These are phyloP conservation scores for Amazona finschi DNA, from an alignment of 2,797 vertebrate genomes.

Conservation along the genomic window DNA sequence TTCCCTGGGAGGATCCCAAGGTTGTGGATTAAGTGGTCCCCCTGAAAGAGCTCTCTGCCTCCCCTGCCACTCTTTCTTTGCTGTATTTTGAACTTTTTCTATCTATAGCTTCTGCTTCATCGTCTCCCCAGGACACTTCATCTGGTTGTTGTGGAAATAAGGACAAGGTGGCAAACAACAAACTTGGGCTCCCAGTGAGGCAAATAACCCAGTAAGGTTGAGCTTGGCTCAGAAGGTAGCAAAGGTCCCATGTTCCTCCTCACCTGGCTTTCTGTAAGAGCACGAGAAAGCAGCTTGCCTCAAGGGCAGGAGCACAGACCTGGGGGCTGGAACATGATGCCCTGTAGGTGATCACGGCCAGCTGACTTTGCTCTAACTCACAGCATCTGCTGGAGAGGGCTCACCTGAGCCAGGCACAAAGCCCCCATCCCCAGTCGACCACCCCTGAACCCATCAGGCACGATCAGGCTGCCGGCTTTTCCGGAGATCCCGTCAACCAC, in stretches of 20 bases:
- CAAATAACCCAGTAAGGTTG: not conserved
- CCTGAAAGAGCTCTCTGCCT: not conserved
- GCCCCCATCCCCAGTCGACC: not conserved
- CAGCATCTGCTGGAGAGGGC: not conserved
- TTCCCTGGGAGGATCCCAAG: not conserved
- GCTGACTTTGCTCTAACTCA: not conserved
- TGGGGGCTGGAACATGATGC: not conserved
- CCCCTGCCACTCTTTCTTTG: not conserved
- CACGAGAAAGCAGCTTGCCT: not conserved
- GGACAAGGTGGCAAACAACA: not conserved
- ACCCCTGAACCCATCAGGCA: not conserved
- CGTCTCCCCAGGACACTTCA: not conserved
- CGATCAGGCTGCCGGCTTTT: slow-evolving; percentile 1
- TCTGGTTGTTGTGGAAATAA: not conserved
- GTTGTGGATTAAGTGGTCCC: not conserved
- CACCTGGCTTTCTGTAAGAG: not conserved
- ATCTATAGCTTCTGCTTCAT: not conserved
- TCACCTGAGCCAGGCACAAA: not conserved
- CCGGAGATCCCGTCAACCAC: not conserved
- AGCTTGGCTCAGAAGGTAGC: not conserved
- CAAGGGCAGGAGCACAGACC: not conserved
- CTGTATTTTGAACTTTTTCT: not conserved
- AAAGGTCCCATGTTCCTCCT: not conserved
- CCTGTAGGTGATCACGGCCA: not conserved
- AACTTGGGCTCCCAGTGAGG: not conserved